These are phyloP conservation scores for Notarius quadriscutis DNA, from an alignment of 2,113 vertebrate species.

Conservation along the genomic window DNA sequence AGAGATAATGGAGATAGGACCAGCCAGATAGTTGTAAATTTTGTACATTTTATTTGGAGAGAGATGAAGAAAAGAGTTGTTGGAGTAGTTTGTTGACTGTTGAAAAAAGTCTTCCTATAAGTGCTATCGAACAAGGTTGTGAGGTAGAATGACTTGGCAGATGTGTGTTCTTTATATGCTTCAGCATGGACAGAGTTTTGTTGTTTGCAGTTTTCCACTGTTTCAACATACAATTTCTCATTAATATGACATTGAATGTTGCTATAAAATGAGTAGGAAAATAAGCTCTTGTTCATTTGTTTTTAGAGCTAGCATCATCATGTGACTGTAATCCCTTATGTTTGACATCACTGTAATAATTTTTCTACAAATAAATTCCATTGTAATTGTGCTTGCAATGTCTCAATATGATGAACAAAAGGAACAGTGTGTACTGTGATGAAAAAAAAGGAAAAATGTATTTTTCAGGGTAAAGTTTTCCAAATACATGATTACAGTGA, in stretches of 20 bases:
- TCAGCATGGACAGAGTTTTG: neutral
- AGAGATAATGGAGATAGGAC: no score
- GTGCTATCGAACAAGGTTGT: no score
- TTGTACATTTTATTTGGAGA: no score
- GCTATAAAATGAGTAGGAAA: no score
- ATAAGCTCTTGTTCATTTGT: no score
- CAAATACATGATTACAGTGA: neutral
- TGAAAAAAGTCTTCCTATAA: no score
- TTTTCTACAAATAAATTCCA: neutral
- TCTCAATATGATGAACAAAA: neutral
- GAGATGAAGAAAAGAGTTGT: no score
- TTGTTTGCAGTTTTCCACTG: neutral
- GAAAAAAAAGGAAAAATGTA: neutral
- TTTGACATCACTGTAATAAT: neutral
- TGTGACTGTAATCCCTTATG: neutral
- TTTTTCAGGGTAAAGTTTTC: neutral
- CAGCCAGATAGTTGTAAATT: no score
- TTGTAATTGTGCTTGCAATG: neutral
- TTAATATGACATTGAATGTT: neutral
- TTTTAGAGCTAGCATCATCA: no score
- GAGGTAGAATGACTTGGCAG: no score
- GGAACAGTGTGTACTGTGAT: no score
- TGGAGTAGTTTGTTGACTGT: no score
- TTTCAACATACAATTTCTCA: neutral
- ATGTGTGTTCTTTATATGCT: neutral